Base-by-base conservation (phyloP, 2,888 invertebrate genomes). In the Omphaloscelis lunosa region DNA sequence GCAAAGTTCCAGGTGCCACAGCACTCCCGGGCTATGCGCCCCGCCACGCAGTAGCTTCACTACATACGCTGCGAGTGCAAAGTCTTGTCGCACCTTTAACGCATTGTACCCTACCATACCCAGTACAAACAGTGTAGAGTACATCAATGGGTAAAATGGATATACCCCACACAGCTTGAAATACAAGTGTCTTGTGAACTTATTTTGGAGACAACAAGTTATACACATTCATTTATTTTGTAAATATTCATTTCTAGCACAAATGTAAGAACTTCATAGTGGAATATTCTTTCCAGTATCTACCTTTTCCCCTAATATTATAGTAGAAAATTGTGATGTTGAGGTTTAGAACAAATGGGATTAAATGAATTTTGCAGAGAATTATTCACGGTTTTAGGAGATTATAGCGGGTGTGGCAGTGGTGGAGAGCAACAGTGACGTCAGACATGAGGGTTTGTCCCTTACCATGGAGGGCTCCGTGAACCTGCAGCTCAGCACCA, bases 361-460 rank as follows among this genome's bases (percentile, higher is more conserved):
- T n/a, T n/a, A 20, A 11, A 11, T 23, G 3, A 23, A 23, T 41
- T 4, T 61, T 45, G n/a, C 66, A 23, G 15, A 53, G 29, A 39
- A 51, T 20, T n/a, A 4, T 61, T 41, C 23, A n/a, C 12, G 6
- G 2, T 82, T 75, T 11, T 90, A 99, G 99, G 99, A 99, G 92
- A 97, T 97, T 82, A 97, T 99, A 48, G 97, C 98, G 11, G 99
- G 99, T 11, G 97, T 98, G 62, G 98, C 99, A 56, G 97, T 98
- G 58, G 97, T 99, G 76, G 97, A 98, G 84, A 98, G 98, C 83
- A 97, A 97, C 84, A 97, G 98, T 0, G 99, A 99, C 89, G 96
- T 98, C 29, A 98, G 98, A 90, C 99, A 99, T 93, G 99, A 99
- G 95, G 99, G 99, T 2, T 98, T 99, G 75, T 97, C 97, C n/a